Conservation (phyloP, 2,113 vertebrate genomes). For the Crocuta crocuta region DNA sequence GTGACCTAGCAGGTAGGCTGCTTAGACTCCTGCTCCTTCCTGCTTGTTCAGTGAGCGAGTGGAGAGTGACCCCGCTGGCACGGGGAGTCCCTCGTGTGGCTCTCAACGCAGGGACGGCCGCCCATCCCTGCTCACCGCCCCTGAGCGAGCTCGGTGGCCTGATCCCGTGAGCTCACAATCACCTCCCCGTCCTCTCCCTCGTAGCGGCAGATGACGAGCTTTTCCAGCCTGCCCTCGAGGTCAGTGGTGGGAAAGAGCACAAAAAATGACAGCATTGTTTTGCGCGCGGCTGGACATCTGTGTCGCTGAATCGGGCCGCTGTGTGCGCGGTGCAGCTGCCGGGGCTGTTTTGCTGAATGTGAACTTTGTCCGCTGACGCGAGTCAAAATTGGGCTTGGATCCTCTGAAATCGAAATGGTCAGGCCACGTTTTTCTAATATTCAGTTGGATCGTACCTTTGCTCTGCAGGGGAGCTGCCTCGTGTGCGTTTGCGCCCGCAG, state of each 20-base stretch:
- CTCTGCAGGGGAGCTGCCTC: constrained; percentile 31
- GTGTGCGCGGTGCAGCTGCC: constrained; percentile 82
- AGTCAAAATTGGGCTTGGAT: constrained; percentile 87
- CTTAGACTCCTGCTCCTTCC: constrained; percentile 18
- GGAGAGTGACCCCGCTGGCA: not conserved
- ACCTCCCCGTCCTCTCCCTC: constrained; percentile 69
- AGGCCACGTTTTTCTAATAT: constrained; percentile 86
- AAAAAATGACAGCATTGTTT: constrained; percentile 80
- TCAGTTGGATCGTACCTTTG: constrained; percentile 76
- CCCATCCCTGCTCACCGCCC: not conserved
- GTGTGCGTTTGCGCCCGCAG: constrained; percentile 43
- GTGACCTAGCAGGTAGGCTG: not conserved
- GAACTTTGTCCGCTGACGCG: constrained; percentile 83
- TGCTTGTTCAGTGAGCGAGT: constrained; percentile 25
- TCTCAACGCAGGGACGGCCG: constrained; percentile 39
- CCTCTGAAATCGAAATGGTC: constrained; percentile 83
- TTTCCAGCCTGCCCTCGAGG: constrained; percentile 77
- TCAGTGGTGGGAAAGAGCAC: constrained; percentile 69
- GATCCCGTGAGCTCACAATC: constrained; percentile 55
- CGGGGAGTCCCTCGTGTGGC: not conserved
- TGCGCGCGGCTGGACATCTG: constrained; percentile 81
- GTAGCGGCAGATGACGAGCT: constrained; percentile 76
- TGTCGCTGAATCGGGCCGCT: constrained; percentile 79
- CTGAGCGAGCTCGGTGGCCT: constrained; percentile 35
- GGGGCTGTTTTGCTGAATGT: constrained; percentile 82